Percentiles rank a stretch among this genome's conserved stretches.
Evolutionary conservation across 2,888 invertebrate genomes (phyloP).

Genomic region (Leptura quadrifasciata): DNA sequence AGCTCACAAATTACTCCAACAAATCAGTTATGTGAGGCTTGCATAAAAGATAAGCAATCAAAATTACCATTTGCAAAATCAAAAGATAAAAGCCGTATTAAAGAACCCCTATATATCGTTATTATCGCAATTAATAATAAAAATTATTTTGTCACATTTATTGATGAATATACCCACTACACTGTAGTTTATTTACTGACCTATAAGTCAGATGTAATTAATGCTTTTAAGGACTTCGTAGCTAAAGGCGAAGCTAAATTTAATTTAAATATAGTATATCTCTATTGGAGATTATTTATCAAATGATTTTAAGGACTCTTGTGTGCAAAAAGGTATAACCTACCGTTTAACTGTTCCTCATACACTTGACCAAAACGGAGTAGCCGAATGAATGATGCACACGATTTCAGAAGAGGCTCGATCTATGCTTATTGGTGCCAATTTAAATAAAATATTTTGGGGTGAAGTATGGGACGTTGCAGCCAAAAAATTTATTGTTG

Average conservation of each 20-base stretch:
- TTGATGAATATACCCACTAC: constrained; percentile 68
- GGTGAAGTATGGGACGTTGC: constrained; percentile 67
- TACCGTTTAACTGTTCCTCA: constrained; percentile 70
- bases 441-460: constrained; percentile 67
- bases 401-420: constrained; percentile 69
- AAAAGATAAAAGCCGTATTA: constrained; percentile 25
- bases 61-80: constrained; percentile 37
- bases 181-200: constrained; percentile 62
- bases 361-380: constrained; percentile 70
- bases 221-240: constrained; percentile 45
- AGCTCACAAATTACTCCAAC: constrained; percentile 11
- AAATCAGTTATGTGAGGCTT: constrained; percentile 37
- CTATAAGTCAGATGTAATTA: constrained; percentile 48
- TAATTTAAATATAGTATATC: constrained; percentile 48
- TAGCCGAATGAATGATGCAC: constrained; percentile 68
- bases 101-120: constrained; percentile 11
- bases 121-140: constrained; percentile 56
- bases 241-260: constrained; percentile 28
- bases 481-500: constrained; percentile 61
- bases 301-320: constrained; percentile 40
- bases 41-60: constrained; percentile 38
- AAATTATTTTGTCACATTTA: no score
- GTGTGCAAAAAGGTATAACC: constrained; percentile 60
- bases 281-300: constrained; percentile 52
- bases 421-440: constrained; percentile 64